A percentile compares a stretch with the other conserved stretches of the same genome.
Conservation (phyloP, 2,888 invertebrate genomes). For the Adineta ricciae region DNA sequence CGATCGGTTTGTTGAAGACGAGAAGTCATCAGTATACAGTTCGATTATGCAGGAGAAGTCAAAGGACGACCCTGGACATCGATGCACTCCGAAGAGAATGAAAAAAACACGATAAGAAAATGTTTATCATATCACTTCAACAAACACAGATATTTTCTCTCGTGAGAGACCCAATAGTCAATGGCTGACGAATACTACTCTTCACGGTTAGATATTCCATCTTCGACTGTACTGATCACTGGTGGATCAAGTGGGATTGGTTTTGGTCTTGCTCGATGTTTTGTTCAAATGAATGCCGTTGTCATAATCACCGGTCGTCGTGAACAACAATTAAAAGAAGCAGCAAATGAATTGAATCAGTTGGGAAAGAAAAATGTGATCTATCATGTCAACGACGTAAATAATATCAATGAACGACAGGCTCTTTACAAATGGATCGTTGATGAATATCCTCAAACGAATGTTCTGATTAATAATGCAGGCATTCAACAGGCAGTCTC, state of each 20-base stretch:
- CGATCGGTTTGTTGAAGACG: too few relatives aligned
- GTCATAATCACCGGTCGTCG: not conserved
- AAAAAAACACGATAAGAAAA: too few relatives aligned
- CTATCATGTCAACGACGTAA: not conserved
- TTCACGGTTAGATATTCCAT: not conserved
- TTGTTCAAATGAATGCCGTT: not conserved
- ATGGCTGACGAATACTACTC: not conserved
- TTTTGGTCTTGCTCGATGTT: not conserved
- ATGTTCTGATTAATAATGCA: constrained; percentile 8
- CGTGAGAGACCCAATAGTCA: too few relatives aligned
- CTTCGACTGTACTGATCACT: not conserved
- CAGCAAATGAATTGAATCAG: not conserved
- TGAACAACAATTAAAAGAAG: constrained; percentile 15
- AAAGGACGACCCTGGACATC: too few relatives aligned
- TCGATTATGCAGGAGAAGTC: too few relatives aligned
- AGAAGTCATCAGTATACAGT: too few relatives aligned
- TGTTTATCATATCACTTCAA: too few relatives aligned
- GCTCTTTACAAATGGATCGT: not conserved
- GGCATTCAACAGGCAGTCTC: constrained; percentile 21
- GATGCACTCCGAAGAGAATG: too few relatives aligned
- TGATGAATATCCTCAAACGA: not conserved
- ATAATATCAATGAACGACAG: not conserved
- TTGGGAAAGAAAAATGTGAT: not conserved
- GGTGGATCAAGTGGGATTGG: constrained; percentile 8
- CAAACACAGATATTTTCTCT: too few relatives aligned